These are phyloP conservation scores for Dryobota labecula DNA, from an alignment of 2,888 invertebrate genomes.

Conservation along the genomic window DNA sequence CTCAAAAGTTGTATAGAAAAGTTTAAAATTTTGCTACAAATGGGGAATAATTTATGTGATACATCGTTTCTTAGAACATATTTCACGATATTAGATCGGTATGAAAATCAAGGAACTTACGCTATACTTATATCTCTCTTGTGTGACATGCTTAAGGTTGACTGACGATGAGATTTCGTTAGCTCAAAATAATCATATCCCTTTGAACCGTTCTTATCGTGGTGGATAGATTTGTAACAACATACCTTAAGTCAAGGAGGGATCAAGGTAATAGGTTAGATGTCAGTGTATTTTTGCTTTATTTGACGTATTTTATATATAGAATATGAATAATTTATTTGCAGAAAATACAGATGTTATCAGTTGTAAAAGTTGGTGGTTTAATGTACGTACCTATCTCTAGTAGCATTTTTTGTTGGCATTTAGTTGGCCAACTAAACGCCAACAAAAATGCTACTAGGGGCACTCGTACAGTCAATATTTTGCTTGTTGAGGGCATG, in stretches of 20 bases:
- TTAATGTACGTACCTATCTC: too few relatives aligned
- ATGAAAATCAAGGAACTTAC: slow-evolving; percentile 29
- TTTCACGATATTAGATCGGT: slow-evolving; percentile 8
- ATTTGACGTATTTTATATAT: background rate
- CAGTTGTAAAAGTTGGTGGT: too few relatives aligned
- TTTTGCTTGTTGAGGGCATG: too few relatives aligned
- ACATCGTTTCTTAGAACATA: slow-evolving; percentile 6
- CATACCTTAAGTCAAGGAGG: slow-evolving; percentile 4
- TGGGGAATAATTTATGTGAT: background rate
- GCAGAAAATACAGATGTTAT: too few relatives aligned
- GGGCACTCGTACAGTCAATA: too few relatives aligned
- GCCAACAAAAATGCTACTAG: too few relatives aligned
- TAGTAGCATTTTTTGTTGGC: too few relatives aligned
- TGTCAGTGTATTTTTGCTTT: background rate
- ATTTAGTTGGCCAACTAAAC: too few relatives aligned
- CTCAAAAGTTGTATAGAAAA: background rate
- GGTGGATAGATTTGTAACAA: slow-evolving; percentile 2
- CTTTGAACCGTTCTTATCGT: slow-evolving; percentile 18
- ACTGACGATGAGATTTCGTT: slow-evolving; percentile 38
- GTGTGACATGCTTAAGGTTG: slow-evolving; percentile 21
- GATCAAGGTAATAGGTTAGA: background rate
- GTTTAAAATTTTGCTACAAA: background rate
- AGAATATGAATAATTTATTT: too few relatives aligned
- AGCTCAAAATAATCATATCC: slow-evolving; percentile 41
- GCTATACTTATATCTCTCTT: background rate